Evolutionary conservation across 2,888 invertebrate genomes (phyloP).

Genomic region (Drosophila planitibia): DNA sequence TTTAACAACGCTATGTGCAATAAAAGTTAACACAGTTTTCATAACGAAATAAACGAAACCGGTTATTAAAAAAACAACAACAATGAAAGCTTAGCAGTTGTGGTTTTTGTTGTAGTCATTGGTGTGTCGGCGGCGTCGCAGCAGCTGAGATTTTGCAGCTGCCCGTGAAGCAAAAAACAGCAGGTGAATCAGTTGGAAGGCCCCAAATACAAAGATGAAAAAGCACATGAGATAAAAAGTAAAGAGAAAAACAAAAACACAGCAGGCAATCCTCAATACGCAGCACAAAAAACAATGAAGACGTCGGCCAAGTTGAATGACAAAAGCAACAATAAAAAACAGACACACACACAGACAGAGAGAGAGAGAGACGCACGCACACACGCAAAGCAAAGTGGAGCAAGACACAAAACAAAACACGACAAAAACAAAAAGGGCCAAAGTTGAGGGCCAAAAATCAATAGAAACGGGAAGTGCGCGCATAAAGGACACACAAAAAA

Average conservation of each 20-base stretch:
- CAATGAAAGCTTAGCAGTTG: constrained; percentile 42
- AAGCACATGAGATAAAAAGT: constrained; percentile 16
- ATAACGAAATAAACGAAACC: constrained; percentile 61
- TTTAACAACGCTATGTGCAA: constrained; percentile 34
- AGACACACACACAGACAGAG: constrained; percentile 12
- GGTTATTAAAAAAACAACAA: constrained; percentile 60
- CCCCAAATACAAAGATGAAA: constrained; percentile 8
- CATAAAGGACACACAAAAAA: constrained; percentile 43
- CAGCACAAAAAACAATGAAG: constrained; percentile 46
- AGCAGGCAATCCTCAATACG: constrained; percentile 14
- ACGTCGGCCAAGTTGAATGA: constrained; percentile 64
- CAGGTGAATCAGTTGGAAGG: constrained; percentile 67
- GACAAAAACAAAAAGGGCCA: constrained; percentile 53
- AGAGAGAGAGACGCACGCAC: neutral
- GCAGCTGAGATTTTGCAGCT: constrained; percentile 77
- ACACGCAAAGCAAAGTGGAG: constrained; percentile 51
- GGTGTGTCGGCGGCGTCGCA: constrained; percentile 19
- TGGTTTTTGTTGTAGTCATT: constrained; percentile 47
- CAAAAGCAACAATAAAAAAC: constrained; percentile 47
- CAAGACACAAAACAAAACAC: constrained; percentile 51
- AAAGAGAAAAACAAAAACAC: neutral
- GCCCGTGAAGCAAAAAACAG: constrained; percentile 49
- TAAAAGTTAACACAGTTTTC: constrained; percentile 57
- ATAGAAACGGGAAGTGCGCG: constrained; percentile 46
- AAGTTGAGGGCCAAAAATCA: constrained; percentile 65